A percentile compares a stretch with the other conserved stretches of the same genome.
Conservation (phyloP, 2,888 invertebrate genomes). For the Volucella zonaria region DNA sequence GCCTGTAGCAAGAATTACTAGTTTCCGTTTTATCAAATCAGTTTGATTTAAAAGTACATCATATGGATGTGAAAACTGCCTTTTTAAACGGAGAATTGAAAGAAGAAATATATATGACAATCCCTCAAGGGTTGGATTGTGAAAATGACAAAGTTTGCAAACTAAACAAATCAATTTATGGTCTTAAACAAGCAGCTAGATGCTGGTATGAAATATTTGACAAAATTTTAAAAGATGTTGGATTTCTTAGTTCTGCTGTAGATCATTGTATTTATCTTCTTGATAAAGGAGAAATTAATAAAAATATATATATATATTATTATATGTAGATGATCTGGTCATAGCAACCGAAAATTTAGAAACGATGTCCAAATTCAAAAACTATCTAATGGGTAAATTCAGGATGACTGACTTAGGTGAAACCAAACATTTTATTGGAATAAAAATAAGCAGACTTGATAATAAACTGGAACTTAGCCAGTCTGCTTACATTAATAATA, state of each 20-base stretch:
- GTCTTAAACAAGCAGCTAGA: slow-evolving; percentile 67
- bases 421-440: slow-evolving; percentile 21
- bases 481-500: too few species aligned
- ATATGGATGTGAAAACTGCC: slow-evolving; percentile 37
- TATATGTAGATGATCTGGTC: slow-evolving; percentile 74
- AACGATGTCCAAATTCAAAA: slow-evolving; percentile 67
- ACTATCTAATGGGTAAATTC: slow-evolving; percentile 63
- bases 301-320: slow-evolving; percentile 68
- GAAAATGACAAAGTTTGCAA: slow-evolving; percentile 40
- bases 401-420: slow-evolving; percentile 8
- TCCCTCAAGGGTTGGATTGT: slow-evolving; percentile 31
- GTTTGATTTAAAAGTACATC: too few species aligned
- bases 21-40: too few species aligned
- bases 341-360: slow-evolving; percentile 29
- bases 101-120: slow-evolving; percentile 10
- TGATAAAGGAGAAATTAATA: slow-evolving; percentile 32
- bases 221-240: slow-evolving; percentile 36
- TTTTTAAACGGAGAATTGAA: slow-evolving; percentile 14
- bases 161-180: slow-evolving; percentile 62
- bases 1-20: too few species aligned
- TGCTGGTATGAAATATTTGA: slow-evolving; percentile 59
- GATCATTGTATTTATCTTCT: slow-evolving; percentile 69
- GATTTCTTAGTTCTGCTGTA: slow-evolving; percentile 48
- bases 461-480: too few species aligned
- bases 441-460: neutral